Conservation (phyloP, 2,113 vertebrate species). For the Etheostoma cragini region DNA sequence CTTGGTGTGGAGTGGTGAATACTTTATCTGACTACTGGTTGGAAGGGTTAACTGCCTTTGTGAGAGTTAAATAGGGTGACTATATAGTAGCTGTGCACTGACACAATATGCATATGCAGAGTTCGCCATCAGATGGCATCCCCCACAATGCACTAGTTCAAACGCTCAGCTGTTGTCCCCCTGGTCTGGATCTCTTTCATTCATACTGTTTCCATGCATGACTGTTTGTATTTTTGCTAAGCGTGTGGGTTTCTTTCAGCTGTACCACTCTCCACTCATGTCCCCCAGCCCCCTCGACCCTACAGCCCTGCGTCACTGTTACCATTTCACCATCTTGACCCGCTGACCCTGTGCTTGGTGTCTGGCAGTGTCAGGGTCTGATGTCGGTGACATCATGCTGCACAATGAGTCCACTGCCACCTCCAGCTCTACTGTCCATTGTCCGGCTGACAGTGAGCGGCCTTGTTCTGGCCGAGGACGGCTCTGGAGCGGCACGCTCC, state of each 20-base stretch:
- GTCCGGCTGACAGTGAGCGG: slow-evolving; percentile 54
- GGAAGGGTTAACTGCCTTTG: not conserved
- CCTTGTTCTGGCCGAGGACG: slow-evolving; percentile 59
- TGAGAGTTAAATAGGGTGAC: not conserved
- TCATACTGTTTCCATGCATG: slow-evolving; percentile 22
- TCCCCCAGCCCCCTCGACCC: slow-evolving; percentile 9
- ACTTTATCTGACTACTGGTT: not conserved
- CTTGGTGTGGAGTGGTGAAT: not conserved
- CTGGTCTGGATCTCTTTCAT: slow-evolving; percentile 12
- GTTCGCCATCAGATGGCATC: slow-evolving; percentile 6
- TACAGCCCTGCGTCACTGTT: slow-evolving; percentile 29
- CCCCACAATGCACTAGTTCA: not conserved
- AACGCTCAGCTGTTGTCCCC: slow-evolving; percentile 21
- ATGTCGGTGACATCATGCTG: slow-evolving; percentile 65
- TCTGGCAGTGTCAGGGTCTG: slow-evolving; percentile 54
- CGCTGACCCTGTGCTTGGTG: slow-evolving; percentile 33
- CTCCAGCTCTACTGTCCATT: slow-evolving; percentile 73
- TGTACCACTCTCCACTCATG: slow-evolving; percentile 22
- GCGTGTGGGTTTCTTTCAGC: slow-evolving; percentile 36
- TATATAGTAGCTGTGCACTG: not conserved
- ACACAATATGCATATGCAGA: not conserved
- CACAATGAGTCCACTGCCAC: slow-evolving; percentile 68
- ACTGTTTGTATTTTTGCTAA: slow-evolving; percentile 32
- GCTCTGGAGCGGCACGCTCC: slow-evolving; percentile 71
- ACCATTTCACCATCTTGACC: slow-evolving; percentile 57